Base-by-base conservation (phyloP, 2,888 invertebrate species). In the Apamea sordens region DNA sequence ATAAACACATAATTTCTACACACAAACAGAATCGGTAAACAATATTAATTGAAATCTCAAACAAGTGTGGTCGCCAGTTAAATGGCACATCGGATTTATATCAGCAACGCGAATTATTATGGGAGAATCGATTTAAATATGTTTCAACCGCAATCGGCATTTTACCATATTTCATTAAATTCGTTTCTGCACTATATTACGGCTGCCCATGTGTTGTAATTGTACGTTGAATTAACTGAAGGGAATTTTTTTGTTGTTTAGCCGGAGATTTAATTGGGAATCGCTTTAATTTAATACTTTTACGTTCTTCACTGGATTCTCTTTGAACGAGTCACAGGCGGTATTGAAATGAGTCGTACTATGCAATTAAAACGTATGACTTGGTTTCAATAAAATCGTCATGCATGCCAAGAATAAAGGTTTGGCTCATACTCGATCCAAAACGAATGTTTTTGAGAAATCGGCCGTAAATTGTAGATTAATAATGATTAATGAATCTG, bases 21-120 rank as follows among this genome's bases (percentile, higher is more conserved):
- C 73, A 59, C 41, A 85, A 82, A 79, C 78, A 79, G 75, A 69
- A 72, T 77, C 71, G 73, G 77, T 87, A 84, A 82, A 85, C 80
- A 80, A 75, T 78, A 78, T 86, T 86, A 90, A 88, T 89, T 90
- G 84, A 89, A 90, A 89, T 88, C 86, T 86, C 77, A 86, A 73
- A 88, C 71, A 76, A 86, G 71, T 88, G 88, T 28, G 88, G 86
- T 88, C 73, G 75, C 24, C 21, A 75, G 44, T 77, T 80, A 86
- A 87, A 87, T 85, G 84, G 79, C 65, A 79, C 77, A 80, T 63
- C 61, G 41, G 67, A 76, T 81, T 83, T 80, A 78, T 80, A 78
- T 76, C 79, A 79, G 76, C 63, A 61, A 67, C 69, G 63, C 6
- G 73, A 82, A 77, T 77, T 79, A 85, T 84, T 84, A 86, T 73